Conservation (phyloP, 2,888 invertebrate genomes). For the Lithodes maja region DNA sequence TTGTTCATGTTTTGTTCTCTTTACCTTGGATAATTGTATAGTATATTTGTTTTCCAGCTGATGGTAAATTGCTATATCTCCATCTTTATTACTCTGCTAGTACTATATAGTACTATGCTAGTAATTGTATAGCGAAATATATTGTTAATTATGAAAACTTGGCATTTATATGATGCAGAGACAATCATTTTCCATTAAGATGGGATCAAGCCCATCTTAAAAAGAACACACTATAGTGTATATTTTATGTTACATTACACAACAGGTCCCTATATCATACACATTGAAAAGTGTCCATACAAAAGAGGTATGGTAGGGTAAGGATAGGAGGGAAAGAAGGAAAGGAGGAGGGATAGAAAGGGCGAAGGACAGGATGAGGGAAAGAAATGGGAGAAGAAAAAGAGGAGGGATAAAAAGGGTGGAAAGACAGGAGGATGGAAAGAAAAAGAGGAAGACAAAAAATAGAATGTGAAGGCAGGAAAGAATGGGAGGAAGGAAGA, state of each 20-base stretch:
- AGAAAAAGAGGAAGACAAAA: neutral
- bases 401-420: slow-evolving; percentile 18
- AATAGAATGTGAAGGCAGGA: neutral
- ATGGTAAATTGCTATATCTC: too few species aligned
- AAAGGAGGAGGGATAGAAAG: neutral
- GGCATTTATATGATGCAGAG: too few species aligned
- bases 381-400: slow-evolving; percentile 4
- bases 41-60: too few species aligned
- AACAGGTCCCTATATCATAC: slow-evolving; percentile 46
- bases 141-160: too few species aligned
- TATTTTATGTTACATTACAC: slow-evolving; percentile 31
- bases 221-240: too few species aligned
- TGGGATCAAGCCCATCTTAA: too few species aligned
- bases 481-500: neutral
- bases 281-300: slow-evolving; percentile 59
- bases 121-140: too few species aligned
- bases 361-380: neutral
- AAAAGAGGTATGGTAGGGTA: slow-evolving; percentile 40
- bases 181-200: too few species aligned
- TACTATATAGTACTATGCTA: too few species aligned
- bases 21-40: slow-evolving; percentile 49
- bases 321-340: too few species aligned
- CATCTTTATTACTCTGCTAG: too few species aligned
- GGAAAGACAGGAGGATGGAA: neutral
- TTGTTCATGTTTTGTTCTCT: slow-evolving; percentile 19